A percentile compares a stretch with the other conserved stretches of the same genome.
These are phyloP conservation scores for Laupala kohalensis DNA, from an alignment of 1,140 invertebrate species.

Conservation along the genomic window DNA sequence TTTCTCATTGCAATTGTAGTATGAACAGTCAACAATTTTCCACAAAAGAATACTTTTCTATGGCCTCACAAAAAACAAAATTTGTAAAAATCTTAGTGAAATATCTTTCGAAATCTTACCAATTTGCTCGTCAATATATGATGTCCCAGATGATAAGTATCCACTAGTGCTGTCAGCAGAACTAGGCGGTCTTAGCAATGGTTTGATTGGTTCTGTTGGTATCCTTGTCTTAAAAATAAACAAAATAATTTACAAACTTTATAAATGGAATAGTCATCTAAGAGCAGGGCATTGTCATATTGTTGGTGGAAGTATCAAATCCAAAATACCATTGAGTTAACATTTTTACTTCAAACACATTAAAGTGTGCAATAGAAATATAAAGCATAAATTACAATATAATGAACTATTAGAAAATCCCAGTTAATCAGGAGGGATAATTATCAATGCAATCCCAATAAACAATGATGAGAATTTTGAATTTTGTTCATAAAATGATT, in stretches of 20 bases:
- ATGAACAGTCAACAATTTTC: too few species aligned
- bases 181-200: slow-evolving; percentile 22
- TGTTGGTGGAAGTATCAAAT: background rate
- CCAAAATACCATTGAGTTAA: background rate
- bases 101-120: slow-evolving; percentile 15
- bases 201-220: slow-evolving; percentile 5
- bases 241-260: background rate
- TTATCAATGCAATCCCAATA: too few species aligned
- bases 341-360: background rate
- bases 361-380: too few species aligned
- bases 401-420: too few species aligned
- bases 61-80: too few species aligned
- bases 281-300: background rate
- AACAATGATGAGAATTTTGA: too few species aligned
- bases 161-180: slow-evolving; percentile 42
- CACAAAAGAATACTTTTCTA: too few species aligned
- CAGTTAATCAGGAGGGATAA: too few species aligned
- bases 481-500: background rate
- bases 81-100: background rate
- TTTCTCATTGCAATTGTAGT: too few species aligned
- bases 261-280: background rate
- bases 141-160: slow-evolving; percentile 36
- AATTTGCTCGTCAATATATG: slow-evolving; percentile 21
- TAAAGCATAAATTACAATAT: too few species aligned
- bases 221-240: slow-evolving; percentile 15